Conservation (phyloP, 2,113 vertebrate species). For the Erythrolamprus reginae region DNA sequence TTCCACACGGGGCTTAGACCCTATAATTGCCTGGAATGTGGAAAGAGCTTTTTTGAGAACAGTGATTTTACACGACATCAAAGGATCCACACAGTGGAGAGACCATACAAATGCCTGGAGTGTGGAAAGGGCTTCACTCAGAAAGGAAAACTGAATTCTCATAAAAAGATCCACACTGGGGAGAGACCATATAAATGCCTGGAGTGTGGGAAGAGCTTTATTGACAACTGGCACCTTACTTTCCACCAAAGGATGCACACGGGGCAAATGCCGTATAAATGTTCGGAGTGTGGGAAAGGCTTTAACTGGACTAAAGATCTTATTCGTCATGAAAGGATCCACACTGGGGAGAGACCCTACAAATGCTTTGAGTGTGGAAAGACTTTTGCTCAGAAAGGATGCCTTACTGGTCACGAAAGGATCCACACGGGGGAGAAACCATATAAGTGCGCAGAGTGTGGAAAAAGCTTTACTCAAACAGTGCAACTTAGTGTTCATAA, state of each 20-base stretch:
- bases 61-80: background rate
- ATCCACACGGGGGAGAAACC: background rate
- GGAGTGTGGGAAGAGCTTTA: background rate
- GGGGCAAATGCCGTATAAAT: background rate
- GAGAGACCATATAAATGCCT: background rate
- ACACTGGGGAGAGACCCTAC: background rate
- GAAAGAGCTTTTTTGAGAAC: background rate
- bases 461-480: background rate
- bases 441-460: background rate
- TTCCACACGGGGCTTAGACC: background rate
- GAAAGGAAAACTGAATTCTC: background rate
- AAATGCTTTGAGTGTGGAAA: background rate
- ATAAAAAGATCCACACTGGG: background rate
- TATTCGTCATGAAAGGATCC: background rate
- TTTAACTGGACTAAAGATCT: background rate
- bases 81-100: background rate
- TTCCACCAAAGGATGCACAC: background rate
- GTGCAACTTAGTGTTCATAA: background rate
- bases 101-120: background rate
- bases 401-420: background rate
- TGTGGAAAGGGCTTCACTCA: background rate
- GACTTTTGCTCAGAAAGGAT: background rate
- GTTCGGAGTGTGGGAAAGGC: background rate
- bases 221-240: background rate
- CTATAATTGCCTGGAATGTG: background rate